Percentiles rank a stretch among this genome's conserved stretches.
Evolutionary conservation across 2,113 vertebrate genomes (phyloP).

Genomic region (Stigmatopora argus): DNA sequence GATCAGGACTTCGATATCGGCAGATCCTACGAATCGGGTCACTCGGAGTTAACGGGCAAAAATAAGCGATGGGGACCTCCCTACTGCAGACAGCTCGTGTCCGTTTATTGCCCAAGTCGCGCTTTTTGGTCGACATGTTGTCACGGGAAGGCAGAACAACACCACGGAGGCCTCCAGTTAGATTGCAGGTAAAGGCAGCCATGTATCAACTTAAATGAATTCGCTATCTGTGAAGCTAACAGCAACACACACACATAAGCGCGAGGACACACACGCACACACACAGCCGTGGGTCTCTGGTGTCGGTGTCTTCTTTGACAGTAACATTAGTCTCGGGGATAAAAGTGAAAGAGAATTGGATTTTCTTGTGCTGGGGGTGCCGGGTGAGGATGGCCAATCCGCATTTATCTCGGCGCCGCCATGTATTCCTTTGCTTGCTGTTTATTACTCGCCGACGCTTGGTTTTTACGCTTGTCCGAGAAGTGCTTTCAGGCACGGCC

Average conservation of each 20-base stretch:
- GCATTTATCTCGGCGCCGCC: slow-evolving; percentile 61
- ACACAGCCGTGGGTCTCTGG: slow-evolving; percentile 54
- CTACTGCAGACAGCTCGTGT: too few relatives aligned
- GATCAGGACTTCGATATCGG: too few relatives aligned
- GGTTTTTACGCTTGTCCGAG: slow-evolving; percentile 16
- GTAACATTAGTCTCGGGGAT: slow-evolving; percentile 77
- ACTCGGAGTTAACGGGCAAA: too few relatives aligned
- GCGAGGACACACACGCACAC: slow-evolving; percentile 36
- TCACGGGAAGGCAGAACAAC: slow-evolving; percentile 55
- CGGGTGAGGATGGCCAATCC: slow-evolving; percentile 57
- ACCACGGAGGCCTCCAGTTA: slow-evolving; percentile 55
- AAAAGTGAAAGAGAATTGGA: slow-evolving; percentile 71
- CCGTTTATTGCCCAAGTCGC: not conserved
- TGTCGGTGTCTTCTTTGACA: slow-evolving; percentile 68
- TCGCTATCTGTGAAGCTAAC: slow-evolving; percentile 69
- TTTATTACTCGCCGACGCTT: slow-evolving; percentile 13
- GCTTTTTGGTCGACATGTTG: slow-evolving; percentile 35
- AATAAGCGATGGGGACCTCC: too few relatives aligned
- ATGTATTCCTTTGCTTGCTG: slow-evolving; percentile 23
- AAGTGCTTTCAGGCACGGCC: slow-evolving; percentile 29
- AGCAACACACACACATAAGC: slow-evolving; percentile 50
- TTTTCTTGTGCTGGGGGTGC: slow-evolving; percentile 66
- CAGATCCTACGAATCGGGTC: too few relatives aligned
- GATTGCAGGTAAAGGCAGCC: slow-evolving; percentile 68
- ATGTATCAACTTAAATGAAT: slow-evolving; percentile 78